Evolutionary conservation across 2,797 vertebrate species (phyloP), one percentile per base, ranked within the genome.

Genomic region (Champsocephalus esox): DNA sequence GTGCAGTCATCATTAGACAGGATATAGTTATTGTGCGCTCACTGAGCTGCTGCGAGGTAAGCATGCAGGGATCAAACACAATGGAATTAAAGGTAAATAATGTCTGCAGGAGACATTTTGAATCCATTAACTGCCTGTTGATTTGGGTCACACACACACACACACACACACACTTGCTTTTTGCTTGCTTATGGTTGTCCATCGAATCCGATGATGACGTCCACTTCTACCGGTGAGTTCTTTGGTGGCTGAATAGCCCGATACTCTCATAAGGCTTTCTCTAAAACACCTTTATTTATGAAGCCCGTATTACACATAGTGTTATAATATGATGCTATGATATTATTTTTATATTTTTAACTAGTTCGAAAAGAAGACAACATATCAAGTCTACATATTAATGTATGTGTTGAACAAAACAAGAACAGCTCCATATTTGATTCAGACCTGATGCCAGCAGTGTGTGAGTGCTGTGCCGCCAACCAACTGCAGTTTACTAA

Each of bases 21-120:
- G n/a, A 3, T 44, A 45, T 11, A n/a, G 21, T 43, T 7, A 4
- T 48, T 41, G 6, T 38, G 34, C 34, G 34, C 34, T 38, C 34
- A 38, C 34, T 38, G 70, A 50, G 56, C 49, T 45, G 61, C 56
- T 55, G 45, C 52, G 60, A 62, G 28, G 19, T 38, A 66, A 43
- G 32, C 80, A 13, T 19, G 46, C 17, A 9, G 10, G 44, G 79
- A 71, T 76, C 44, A 67, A 68, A 55, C 70, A 83, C 63, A 70
- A 77, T 49, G 34, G 24, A 51, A 73, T 44, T 63, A 51, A 61
- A 74, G 64, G 57, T 64, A 62, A 80, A 79, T 67, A 67, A 56
- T 16, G 49, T 12, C 9, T 21, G 3, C n/a, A 55, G 70, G 57
- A 73, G 81, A 85, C 81, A 77, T 80, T 86, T 89, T 87, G 81